Base-by-base conservation (phyloP, 2,888 invertebrate genomes). In the Pycnomerus fuliginosus region DNA sequence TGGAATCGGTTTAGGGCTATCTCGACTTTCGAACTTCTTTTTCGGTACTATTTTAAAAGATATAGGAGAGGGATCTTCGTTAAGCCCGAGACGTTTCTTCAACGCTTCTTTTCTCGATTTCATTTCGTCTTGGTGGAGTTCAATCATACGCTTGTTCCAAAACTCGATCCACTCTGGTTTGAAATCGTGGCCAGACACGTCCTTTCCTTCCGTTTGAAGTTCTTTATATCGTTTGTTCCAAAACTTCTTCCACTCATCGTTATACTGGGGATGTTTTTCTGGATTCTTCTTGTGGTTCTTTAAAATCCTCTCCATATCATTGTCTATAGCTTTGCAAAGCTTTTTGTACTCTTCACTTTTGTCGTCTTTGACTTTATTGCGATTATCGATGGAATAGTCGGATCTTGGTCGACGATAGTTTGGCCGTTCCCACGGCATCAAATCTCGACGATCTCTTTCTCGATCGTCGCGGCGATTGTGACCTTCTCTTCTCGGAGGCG, bases 211-310 rank as follows among this genome's bases (percentile, higher is more conserved):
- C 1, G 50, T 40, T 46, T 67, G 65, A 22, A 67, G 52, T 40
- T 67, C 65, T 41, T 67, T 65, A 38, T 67, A 67, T 62, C 90
- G 80, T 5, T 80, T 76, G 67, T 90, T 90, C 91, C 91, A 92
- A 68, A 90, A 91, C 64, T 83, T 84, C 64, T 90, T 90, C 92
- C 92, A 92, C 65, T 92, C 92, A 30, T 89, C 88, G 0, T 88
- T 86, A 67, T 92, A 92, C 2, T 85, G 78, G 0, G 91, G 91
- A 72, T 92, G 91, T 55, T 89, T 90, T 65, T 92, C 91, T 0
- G 92, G 92, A 63, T 88, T 87, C 62, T 87, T 85, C 64, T 90
- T 86, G 64, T 88, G 86, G 48, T 85, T 85, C 38, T 84, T 82
- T 3, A 87, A 74, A 1, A 80, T 76, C 49, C 84, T 82, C 37